Base-by-base conservation (phyloP, 2,888 invertebrate species). In the Pollenia amentaria region DNA sequence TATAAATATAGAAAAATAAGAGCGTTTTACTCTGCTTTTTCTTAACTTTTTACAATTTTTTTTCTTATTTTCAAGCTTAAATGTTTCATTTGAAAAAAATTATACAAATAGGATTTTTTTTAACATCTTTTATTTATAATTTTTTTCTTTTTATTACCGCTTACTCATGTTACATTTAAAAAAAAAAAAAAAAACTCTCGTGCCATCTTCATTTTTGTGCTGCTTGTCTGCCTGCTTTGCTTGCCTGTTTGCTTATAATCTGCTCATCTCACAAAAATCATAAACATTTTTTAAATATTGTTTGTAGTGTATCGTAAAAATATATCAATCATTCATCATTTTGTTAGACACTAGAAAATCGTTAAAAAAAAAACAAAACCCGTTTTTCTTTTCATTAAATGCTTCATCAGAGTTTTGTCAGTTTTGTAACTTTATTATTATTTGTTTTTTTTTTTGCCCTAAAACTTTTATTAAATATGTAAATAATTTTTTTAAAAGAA, bases 181-280 rank as follows among this genome's bases (percentile, higher is more conserved):
- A 29, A 21, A 62, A 57, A 29, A 29, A 29, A 29, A 21, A 62
- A 57, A 67, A 40, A 82, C 89, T 88, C 89, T 90, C 91, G 89
- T 85, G 76, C 67, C 82, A 86, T 87, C 84, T 75, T 83, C 67
- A 83, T 88, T 84, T 85, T 87, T 88, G 80, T 87, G 87, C 87
- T 90, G 90, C 85, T 90, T 90, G 90, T 82, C 89, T 91, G 91
- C 86, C 88, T 88, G 88, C 88, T 90, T 90, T 91, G 91, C 91
- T 90, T 91, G 91, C 90, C 91, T 91, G 91, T 91, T 90, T 91
- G 91, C 91, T 90, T 90, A 73, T 83, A 83, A 88, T 90, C 91
- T 91, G 91, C 89, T 91, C 89, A 81, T 87, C 80, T 78, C 67
- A 89, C 86, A 69, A 86, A 87, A 78, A 64, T 11, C 14, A 67